A percentile compares a stretch with the other conserved stretches of the same genome.
Conservation (phyloP, 1,140 invertebrate species). For the Drosophila carrolli region DNA sequence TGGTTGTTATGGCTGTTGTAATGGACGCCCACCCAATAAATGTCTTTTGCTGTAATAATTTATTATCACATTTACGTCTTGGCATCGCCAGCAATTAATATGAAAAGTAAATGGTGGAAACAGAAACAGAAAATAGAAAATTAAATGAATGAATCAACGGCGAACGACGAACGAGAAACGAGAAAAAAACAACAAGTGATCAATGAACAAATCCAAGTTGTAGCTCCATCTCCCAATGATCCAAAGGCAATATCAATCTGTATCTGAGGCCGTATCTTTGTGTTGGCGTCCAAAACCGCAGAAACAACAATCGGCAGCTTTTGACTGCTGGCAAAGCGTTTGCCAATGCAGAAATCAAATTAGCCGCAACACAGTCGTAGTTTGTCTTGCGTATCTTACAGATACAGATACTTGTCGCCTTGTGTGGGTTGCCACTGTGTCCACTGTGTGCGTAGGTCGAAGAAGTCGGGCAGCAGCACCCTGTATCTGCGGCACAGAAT, state of each 20-base stretch:
- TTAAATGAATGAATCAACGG: slow-evolving; percentile 79
- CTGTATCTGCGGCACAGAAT: slow-evolving; percentile 62
- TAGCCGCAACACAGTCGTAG: slow-evolving; percentile 68
- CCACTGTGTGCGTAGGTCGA: slow-evolving; percentile 69
- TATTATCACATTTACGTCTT: slow-evolving; percentile 76
- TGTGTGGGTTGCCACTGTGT: slow-evolving; percentile 53
- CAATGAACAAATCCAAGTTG: slow-evolving; percentile 64
- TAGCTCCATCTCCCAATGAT: slow-evolving; percentile 32
- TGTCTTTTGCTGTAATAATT: slow-evolving; percentile 77
- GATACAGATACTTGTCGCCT: slow-evolving; percentile 72
- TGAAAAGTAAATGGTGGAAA: slow-evolving; percentile 58
- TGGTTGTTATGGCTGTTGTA: slow-evolving; percentile 45
- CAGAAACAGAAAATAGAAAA: slow-evolving; percentile 49
- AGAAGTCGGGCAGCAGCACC: slow-evolving; percentile 42
- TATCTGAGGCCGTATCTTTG: slow-evolving; percentile 48
- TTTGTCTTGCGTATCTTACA: slow-evolving; percentile 65
- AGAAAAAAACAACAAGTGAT: slow-evolving; percentile 41
- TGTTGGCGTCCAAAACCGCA: slow-evolving; percentile 68
- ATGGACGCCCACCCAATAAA: slow-evolving; percentile 66
- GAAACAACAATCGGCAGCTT: slow-evolving; percentile 68
- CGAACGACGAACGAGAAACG: slow-evolving; percentile 33
- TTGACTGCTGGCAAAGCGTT: slow-evolving; percentile 72
- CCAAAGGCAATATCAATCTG: slow-evolving; percentile 34
- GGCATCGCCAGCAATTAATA: slow-evolving; percentile 73
- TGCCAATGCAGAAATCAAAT: slow-evolving; percentile 78